Conservation (phyloP, 1,140 invertebrate genomes). For the Drosophila triauraria region DNA sequence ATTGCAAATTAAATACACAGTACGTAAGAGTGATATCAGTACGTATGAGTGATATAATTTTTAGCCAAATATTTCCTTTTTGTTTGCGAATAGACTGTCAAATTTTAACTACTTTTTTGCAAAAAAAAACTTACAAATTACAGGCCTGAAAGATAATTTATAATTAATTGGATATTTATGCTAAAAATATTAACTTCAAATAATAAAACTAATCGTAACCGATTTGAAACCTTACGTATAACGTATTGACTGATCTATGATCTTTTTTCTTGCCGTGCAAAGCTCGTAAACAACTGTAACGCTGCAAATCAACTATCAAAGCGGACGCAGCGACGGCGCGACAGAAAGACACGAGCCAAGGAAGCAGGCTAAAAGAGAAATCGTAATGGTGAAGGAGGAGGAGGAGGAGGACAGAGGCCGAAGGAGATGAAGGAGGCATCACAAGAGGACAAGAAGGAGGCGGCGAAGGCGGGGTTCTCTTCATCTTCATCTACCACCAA, state of each 20-base stretch:
- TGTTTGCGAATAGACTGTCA: too few relatives aligned
- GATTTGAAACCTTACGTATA: too few relatives aligned
- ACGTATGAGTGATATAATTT: not conserved
- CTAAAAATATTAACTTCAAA: not conserved
- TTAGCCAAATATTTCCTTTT: too few relatives aligned
- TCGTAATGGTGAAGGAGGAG: conserved; percentile 34
- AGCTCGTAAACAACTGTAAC: conserved; percentile 58
- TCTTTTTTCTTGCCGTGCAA: conserved; percentile 11
- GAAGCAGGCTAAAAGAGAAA: conserved; percentile 63
- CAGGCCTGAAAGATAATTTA: too few relatives aligned
- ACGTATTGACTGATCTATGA: not conserved
- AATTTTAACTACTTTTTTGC: too few relatives aligned
- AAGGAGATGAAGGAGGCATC: not conserved
- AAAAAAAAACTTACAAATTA: too few relatives aligned
- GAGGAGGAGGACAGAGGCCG: conserved; percentile 21
- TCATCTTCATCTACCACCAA: conserved; percentile 28
- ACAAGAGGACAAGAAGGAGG: not conserved
- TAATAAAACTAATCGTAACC: not conserved
- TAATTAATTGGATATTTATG: too few relatives aligned
- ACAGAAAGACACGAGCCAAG: conserved; percentile 50
- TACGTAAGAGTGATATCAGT: too few relatives aligned
- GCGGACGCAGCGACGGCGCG: conserved; percentile 31
- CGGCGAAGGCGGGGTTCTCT: conserved; percentile 15
- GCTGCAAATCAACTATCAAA: conserved; percentile 68
- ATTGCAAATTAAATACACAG: too few relatives aligned